Percentiles rank a stretch among this genome's conserved stretches.
These are phyloP conservation scores for Stomorhina lunata DNA, from an alignment of 2,888 invertebrate genomes.

Conservation along the genomic window DNA sequence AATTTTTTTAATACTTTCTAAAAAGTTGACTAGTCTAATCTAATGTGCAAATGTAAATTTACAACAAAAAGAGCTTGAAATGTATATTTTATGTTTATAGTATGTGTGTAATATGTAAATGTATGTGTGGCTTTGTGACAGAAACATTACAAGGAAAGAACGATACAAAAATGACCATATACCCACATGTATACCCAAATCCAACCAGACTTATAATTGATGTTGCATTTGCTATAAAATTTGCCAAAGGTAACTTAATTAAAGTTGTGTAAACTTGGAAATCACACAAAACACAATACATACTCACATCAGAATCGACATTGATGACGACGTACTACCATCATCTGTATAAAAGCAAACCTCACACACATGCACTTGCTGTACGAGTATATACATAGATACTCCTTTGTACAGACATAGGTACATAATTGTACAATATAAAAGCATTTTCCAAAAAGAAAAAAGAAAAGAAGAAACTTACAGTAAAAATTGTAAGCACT, in stretches of 20 bases:
- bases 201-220: constrained; percentile 61
- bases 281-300: constrained; percentile 49
- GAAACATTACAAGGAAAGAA: neutral
- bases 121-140: constrained; percentile 5
- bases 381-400: too few relatives aligned
- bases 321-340: neutral
- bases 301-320: too few relatives aligned
- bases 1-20: too few relatives aligned
- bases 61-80: neutral
- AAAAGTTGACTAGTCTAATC: too few relatives aligned
- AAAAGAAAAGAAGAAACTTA: too few relatives aligned
- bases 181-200: constrained; percentile 42
- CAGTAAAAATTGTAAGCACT: too few relatives aligned
- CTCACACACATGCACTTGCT: neutral
- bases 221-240: constrained; percentile 63
- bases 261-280: constrained; percentile 64
- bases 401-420: neutral
- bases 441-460: neutral
- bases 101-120: neutral
- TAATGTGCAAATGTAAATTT: too few relatives aligned
- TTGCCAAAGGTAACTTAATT: constrained; percentile 66
- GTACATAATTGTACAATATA: neutral
- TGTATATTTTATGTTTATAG: neutral
- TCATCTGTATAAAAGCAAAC: neutral
- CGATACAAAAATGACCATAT: neutral